Evolutionary conservation across 2,113 vertebrate species (phyloP).

Genomic region (Thryonomys swinderianus): DNA sequence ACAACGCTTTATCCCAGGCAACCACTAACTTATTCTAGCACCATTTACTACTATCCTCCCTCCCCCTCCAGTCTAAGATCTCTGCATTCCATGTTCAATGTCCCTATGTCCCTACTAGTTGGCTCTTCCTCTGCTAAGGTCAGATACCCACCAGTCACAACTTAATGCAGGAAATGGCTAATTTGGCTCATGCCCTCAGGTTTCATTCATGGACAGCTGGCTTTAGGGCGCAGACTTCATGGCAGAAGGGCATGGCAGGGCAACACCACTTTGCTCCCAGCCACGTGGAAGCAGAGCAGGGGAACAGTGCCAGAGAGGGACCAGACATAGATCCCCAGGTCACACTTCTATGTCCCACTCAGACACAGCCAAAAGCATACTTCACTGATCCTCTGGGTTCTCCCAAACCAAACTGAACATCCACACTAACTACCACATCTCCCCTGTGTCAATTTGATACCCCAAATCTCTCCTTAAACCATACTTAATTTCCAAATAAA

Average conservation of each 20-base stretch:
- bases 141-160: neutral
- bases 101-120: neutral
- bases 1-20: neutral
- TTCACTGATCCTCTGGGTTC: neutral
- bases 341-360: neutral
- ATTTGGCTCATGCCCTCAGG: neutral
- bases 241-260: neutral
- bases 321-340: neutral
- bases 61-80: too few species aligned
- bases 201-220: neutral
- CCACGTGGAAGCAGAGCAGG: neutral
- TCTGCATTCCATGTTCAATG: too few species aligned
- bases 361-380: neutral
- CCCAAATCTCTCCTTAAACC: neutral
- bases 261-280: neutral
- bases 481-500: neutral
- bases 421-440: neutral
- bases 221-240: neutral
- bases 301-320: neutral
- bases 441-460: neutral
- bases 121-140: neutral
- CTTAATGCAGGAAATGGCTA: neutral
- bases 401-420: neutral
- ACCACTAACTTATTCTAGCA: neutral
- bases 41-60: neutral